Evolutionary conservation across 2,113 vertebrate genomes (phyloP), one percentile per base, ranked within the genome.

Genomic region (Tympanuchus pallidicinctus): DNA sequence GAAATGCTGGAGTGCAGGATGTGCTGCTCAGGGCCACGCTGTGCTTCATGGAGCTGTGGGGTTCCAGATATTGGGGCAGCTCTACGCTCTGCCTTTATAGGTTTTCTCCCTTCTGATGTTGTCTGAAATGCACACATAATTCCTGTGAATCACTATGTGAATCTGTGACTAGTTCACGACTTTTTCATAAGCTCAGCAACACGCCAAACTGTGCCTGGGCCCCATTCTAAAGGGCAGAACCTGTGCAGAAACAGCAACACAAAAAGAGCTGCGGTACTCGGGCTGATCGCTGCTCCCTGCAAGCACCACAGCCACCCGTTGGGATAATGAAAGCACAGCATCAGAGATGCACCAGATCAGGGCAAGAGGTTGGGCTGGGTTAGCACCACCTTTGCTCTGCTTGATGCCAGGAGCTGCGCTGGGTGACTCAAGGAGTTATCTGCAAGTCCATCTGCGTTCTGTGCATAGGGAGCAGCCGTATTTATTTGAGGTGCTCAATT

Each of bases 1-100:
- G 91, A 86, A 93, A 96, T 89, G 83, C 78, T 84, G 94, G 91
- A 95, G 77, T 59, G 65, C 76, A 2, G 63, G 82, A 83, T 93
- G 77, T 71, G 88, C 82, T 78, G 86, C 43, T n/a, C 38, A 50
- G 43, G 57, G 28, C 65, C 85, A 67, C 66, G 92, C 94, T 92
- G 90, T 90, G 69, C 43, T 90, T 77, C 43, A 36, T 54, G 81
- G 86, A 96, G 88, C 89, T 90, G 77, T 72, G 70, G 57, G 52
- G 36, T 45, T 63, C 73, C 88, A 28, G 71, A 96, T 86, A 88
- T 11, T 57, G 76, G 79, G 83, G 56, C 52, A 30, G 69, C 43
- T 94, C 83, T 79, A 63, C 50, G 73, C 70, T 72, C 74, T 10
- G 43, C 76, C 50, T 76, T 90, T 43, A 59, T 57, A 88, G 48